Evolutionary conservation across 2,797 vertebrate species (phyloP), one percentile per base, ranked within the genome.

Genomic region (Phaenicophaeus curvirostris): DNA sequence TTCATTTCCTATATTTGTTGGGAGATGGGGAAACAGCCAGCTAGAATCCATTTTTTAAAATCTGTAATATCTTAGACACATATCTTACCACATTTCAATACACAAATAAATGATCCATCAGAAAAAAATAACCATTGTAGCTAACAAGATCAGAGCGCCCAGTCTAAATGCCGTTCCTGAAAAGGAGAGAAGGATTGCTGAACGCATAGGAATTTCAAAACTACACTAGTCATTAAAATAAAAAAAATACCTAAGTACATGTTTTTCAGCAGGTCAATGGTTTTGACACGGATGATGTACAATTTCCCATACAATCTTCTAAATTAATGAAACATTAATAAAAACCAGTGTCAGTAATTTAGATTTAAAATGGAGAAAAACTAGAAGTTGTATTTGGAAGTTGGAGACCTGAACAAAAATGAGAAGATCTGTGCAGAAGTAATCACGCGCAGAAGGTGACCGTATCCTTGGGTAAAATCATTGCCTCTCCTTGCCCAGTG

Each of bases 371-470:
- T 51, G 15, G 20, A 86, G 25, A 39, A 89, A 92, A 72, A 65
- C 69, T 72, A 69, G 17, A 48, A 75, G 24, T 74, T 62, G 69
- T 12, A 67, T 54, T 82, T 54, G 68, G 77, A 90, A 88, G 74
- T 71, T 35, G 84, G 87, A 88, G 87, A 94, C 62, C 73, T 67
- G 79, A 87, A 76, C 30, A 84, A 89, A 93, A 97, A 94, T 71
- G 33, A 84, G 65, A 7, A 73, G 72, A 76, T n/a, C 39, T 62
- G 79, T 51, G 85, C 83, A 87, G 39, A 93, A 92, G 81, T 35
- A 82, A 96, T 23, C 37, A 66, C 85, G 81, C 57, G 41, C 20
- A 50, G 59, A 57, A 61, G 93, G 71, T 69, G 94, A 91, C 73
- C 68, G 72, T 44, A 84, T 55, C 86, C 87, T 86, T 91, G 84